Evolutionary conservation across 1,140 invertebrate species (phyloP).

Genomic region (Listronotus oregonensis): DNA sequence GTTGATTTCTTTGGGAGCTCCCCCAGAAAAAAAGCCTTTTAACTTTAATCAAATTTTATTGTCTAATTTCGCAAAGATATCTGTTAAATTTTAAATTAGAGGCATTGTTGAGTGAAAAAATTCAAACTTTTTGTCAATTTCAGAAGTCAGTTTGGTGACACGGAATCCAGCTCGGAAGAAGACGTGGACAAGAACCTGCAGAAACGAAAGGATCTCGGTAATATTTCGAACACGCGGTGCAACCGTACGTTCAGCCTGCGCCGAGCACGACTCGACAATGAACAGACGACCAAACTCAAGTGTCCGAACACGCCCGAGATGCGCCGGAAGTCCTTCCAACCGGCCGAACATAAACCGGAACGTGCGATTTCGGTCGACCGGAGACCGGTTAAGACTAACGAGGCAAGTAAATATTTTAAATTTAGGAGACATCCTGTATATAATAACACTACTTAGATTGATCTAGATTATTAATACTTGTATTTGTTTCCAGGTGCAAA

Average conservation of each 20-base stretch:
- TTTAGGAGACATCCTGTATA: too few species aligned
- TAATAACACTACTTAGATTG: too few species aligned
- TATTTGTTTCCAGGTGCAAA: constrained; percentile 42
- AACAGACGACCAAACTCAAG: constrained; percentile 48
- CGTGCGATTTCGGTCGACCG: constrained; percentile 52
- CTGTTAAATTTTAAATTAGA: too few species aligned
- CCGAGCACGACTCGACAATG: constrained; percentile 50
- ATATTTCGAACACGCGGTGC: constrained; percentile 60
- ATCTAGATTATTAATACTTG: too few species aligned
- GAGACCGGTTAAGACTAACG: constrained; percentile 49
- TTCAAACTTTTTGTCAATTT: too few species aligned
- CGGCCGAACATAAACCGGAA: constrained; percentile 41
- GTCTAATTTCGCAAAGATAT: too few species aligned
- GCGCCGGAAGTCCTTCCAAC: constrained; percentile 53
- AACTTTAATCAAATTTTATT: too few species aligned
- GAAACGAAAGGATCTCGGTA: constrained; percentile 48
- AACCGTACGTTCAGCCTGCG: constrained; percentile 59
- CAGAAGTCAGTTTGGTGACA: constrained; percentile 52
- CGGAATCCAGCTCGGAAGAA: constrained; percentile 54
- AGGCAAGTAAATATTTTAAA: constrained; percentile 25
- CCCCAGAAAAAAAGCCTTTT: too few species aligned
- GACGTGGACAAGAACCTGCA: constrained; percentile 50
- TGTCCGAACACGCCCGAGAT: constrained; percentile 62
- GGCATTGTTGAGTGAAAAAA: too few species aligned
- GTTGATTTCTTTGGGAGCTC: too few species aligned